Conservation (phyloP, 2,888 invertebrate species). For the Cephus runcator region DNA sequence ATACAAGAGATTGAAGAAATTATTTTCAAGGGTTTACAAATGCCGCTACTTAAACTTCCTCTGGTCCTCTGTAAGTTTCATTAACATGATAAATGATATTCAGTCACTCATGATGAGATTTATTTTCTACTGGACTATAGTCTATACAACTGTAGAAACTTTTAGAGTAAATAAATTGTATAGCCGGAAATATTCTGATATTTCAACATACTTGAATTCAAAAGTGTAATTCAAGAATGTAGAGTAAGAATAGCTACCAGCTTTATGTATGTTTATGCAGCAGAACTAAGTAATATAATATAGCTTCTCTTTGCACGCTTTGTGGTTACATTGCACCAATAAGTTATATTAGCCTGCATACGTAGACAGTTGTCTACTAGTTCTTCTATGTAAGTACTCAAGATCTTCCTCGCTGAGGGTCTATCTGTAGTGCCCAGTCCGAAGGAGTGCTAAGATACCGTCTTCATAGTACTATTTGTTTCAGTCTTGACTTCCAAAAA, state of each 20-base stretch:
- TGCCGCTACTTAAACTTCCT: constrained; percentile 43
- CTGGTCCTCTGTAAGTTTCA: constrained; percentile 54
- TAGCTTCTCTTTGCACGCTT: constrained; percentile 47
- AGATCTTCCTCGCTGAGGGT: neutral
- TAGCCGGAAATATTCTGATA: constrained; percentile 33
- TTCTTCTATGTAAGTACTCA: constrained; percentile 45
- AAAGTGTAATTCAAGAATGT: constrained; percentile 46
- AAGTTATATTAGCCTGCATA: constrained; percentile 58
- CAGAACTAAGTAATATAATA: constrained; percentile 57
- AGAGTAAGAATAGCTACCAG: constrained; percentile 48
- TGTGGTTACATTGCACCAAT: constrained; percentile 53
- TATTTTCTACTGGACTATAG: neutral
- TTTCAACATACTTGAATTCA: constrained; percentile 33
- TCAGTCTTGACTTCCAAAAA: neutral
- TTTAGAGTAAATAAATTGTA: neutral
- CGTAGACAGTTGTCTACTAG: constrained; percentile 40
- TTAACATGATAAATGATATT: constrained; percentile 17
- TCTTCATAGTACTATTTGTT: neutral
- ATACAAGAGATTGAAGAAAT: constrained; percentile 41
- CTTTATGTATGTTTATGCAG: constrained; percentile 54
- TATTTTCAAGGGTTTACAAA: constrained; percentile 42
- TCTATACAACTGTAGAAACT: neutral
- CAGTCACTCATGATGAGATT: neutral
- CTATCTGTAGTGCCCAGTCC: neutral
- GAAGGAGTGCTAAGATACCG: neutral